A percentile compares a stretch with the other conserved stretches of the same genome.
These are phyloP conservation scores for Cephonodes hylas DNA, from an alignment of 2,888 invertebrate genomes.

Conservation along the genomic window DNA sequence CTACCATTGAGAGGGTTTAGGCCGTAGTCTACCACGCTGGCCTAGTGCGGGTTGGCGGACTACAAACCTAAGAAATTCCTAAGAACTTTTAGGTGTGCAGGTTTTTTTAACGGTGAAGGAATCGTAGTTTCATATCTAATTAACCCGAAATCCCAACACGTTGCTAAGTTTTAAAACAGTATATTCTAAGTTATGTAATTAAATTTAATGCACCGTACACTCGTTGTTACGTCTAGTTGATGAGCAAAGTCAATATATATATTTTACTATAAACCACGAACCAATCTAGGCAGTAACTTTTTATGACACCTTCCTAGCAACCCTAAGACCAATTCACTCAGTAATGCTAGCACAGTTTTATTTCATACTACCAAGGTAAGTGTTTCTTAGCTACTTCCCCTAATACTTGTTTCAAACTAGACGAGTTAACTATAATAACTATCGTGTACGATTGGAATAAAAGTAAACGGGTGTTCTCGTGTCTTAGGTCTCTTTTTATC, in stretches of 20 bases:
- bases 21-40: no score
- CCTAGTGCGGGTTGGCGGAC: no score
- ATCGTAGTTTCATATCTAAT: no score
- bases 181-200: neutral
- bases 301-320: neutral
- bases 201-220: neutral
- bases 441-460: neutral
- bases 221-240: neutral
- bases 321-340: slow-evolving; percentile 2
- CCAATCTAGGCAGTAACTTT: slow-evolving; percentile 1
- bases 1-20: no score
- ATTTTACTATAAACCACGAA: neutral
- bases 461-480: no score
- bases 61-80: no score
- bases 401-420: neutral
- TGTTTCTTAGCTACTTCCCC: neutral
- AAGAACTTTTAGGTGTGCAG: no score
- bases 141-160: no score
- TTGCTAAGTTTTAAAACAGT: no score
- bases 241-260: neutral
- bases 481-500: no score
- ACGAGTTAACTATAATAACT: neutral
- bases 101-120: no score
- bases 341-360: slow-evolving; percentile 10
- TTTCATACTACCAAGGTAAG: slow-evolving; percentile 4